Conservation (phyloP, 2,797 vertebrate genomes). For the Sebastes kiyomatsui region DNA sequence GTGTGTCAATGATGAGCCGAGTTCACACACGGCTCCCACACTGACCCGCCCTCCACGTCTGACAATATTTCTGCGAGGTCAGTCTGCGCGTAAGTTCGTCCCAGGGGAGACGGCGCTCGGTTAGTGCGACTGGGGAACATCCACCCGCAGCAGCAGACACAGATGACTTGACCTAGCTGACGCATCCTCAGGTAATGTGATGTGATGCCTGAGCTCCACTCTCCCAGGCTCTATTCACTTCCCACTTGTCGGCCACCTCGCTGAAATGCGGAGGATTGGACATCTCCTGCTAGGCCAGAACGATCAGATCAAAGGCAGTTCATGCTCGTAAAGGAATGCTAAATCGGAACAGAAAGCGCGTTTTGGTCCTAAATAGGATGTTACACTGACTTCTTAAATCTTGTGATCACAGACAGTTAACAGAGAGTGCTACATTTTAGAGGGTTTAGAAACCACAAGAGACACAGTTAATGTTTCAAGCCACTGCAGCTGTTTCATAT, state of each 20-base stretch:
- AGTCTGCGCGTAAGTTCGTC: conserved; percentile 6
- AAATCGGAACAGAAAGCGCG: conserved; percentile 14
- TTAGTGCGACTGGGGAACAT: conserved; percentile 45
- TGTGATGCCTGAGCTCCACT: conserved; percentile 55
- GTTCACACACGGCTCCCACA: conserved; percentile 31
- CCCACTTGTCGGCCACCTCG: conserved; percentile 36
- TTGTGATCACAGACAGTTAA: conserved; percentile 19
- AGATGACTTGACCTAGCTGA: conserved; percentile 63
- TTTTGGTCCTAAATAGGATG: conserved; percentile 30
- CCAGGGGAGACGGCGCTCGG: conserved; percentile 37
- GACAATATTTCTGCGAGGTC: conserved; percentile 39
- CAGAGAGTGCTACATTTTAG: neutral
- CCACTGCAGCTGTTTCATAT: neutral
- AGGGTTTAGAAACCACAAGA: conserved; percentile 3
- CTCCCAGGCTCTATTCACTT: conserved; percentile 23
- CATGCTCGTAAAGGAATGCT: conserved; percentile 12
- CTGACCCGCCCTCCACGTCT: conserved; percentile 12
- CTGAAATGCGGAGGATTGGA: conserved; percentile 47
- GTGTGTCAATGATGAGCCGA: conserved; percentile 37
- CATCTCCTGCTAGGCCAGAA: conserved; percentile 27
- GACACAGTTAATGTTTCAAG: conserved; percentile 7
- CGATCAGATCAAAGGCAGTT: conserved; percentile 49
- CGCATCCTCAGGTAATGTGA: conserved; percentile 61
- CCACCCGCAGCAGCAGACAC: conserved; percentile 40
- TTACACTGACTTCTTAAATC: conserved; percentile 19